These are phyloP conservation scores for Drosophila lacicola DNA, from an alignment of 2,888 invertebrate species.

Conservation along the genomic window DNA sequence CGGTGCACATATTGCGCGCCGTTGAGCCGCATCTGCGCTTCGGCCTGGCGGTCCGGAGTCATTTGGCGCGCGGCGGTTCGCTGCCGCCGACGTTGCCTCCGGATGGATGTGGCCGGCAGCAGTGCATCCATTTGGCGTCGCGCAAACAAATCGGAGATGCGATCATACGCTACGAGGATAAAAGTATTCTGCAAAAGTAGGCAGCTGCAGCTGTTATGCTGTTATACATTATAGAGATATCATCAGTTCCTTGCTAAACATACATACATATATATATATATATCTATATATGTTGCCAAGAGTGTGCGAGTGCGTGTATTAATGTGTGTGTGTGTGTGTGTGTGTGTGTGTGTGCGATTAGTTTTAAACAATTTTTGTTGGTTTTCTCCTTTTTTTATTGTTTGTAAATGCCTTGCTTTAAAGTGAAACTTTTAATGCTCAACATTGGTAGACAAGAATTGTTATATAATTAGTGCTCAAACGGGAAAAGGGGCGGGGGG, in stretches of 20 bases:
- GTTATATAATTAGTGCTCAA: constrained; percentile 40
- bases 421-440: constrained; percentile 80
- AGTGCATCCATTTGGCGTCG: constrained; percentile 86
- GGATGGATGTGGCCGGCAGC: constrained; percentile 65
- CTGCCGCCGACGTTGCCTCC: constrained; percentile 53
- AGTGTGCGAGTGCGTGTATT: constrained; percentile 13
- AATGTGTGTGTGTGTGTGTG: constrained; percentile 19
- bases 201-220: constrained; percentile 5
- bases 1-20: constrained; percentile 91
- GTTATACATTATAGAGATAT: constrained; percentile 34
- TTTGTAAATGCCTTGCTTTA: constrained; percentile 57
- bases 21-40: constrained; percentile 91
- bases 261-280: constrained; percentile 39
- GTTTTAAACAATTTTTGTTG: constrained; percentile 37
- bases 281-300: constrained; percentile 19
- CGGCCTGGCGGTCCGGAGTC: constrained; percentile 86
- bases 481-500: not conserved
- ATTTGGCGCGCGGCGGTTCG: constrained; percentile 65
- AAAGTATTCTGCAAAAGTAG: constrained; percentile 82
- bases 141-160: constrained; percentile 85
- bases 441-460: constrained; percentile 56
- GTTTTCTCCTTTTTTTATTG: constrained; percentile 6
- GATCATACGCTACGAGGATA: constrained; percentile 84
- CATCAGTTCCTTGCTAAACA: constrained; percentile 66
- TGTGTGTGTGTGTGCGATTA: constrained; percentile 19